Evolutionary conservation across 2,113 vertebrate genomes (phyloP), one percentile per base, ranked within the genome.

Genomic region (Chamaea fasciata): DNA sequence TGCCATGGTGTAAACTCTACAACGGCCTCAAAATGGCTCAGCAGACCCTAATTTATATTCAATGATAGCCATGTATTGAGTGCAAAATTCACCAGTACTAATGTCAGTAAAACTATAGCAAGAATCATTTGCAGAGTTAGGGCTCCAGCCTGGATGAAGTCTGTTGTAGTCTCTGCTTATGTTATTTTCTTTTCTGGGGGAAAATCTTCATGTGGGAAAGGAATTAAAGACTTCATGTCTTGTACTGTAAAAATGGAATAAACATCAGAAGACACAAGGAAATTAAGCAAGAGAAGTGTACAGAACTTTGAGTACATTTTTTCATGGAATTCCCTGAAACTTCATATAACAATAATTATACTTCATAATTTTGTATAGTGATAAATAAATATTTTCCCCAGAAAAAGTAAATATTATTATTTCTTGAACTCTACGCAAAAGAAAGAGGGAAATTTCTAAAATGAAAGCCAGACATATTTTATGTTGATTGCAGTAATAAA

Each of bases 401-500:
- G 42, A 31, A 78, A 84, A 88, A 79, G 56, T 63, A 76, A 90
- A 33, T 8, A 20, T 83, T 83, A 7, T 69, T 68, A 44, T 83
- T 87, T 89, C 64, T 70, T 90, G 64, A 94, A 53, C 35, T 67
- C 10, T 24, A 15, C 22, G 59, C 8, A 47, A 87, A 69, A 87
- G 10, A 77, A 90, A 90, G 71, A 74, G 35, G 35, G 39, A 92
- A 90, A 81, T 70, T 74, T 52, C 83, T 90, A 71, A 94, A 96
- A 91, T 50, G 33, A 95, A 96, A 91, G 35, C 86, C 89, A 94
- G 74, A 78, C 80, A 89, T 94, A 93, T 95, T 96, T 96, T 86
- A 94, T 52, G 91, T 74, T 94, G 93, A 94, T 94, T 96, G 75
- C 67, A 79, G 93, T 70, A 90, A 95, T 96, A 97, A 96, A 96